Evolutionary conservation across 2,797 vertebrate genomes (phyloP).

Genomic region (Callimico goeldii): DNA sequence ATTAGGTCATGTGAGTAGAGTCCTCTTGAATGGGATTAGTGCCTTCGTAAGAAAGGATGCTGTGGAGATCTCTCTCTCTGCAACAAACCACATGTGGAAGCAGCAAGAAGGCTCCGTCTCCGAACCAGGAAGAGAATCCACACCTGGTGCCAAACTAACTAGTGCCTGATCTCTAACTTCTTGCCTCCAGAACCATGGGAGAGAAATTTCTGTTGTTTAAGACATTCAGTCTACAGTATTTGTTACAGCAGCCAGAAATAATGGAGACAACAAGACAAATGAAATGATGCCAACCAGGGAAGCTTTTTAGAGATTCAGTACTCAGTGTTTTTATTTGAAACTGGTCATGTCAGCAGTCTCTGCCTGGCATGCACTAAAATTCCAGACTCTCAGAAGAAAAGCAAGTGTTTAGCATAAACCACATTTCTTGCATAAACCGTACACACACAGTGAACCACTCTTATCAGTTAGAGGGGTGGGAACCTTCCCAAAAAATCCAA

Average conservation of each 20-base stretch:
- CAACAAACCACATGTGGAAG: fast-evolving
- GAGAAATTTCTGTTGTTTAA: too few relatives aligned
- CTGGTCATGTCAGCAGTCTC: background rate
- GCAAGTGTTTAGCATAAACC: background rate
- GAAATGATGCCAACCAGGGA: background rate
- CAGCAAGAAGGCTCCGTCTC: background rate
- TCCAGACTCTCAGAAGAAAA: background rate
- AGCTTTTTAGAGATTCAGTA: background rate
- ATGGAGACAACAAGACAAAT: background rate
- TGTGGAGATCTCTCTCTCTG: background rate
- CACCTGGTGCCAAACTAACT: background rate
- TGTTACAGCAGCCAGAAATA: background rate
- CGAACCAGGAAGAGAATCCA: background rate
- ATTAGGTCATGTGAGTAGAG: background rate
- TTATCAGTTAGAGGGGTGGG: background rate
- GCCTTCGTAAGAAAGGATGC: background rate
- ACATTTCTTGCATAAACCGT: background rate
- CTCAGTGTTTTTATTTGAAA: background rate
- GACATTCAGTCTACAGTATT: background rate
- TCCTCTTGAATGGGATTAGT: background rate
- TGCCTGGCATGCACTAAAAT: background rate
- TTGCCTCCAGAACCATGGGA: background rate
- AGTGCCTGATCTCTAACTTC: background rate
- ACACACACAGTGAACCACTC: background rate
- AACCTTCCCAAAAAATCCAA: background rate